Evolutionary conservation across 2,888 invertebrate genomes (phyloP), one percentile per base, ranked within the genome.

Genomic region (Diadegma fenestrale): DNA sequence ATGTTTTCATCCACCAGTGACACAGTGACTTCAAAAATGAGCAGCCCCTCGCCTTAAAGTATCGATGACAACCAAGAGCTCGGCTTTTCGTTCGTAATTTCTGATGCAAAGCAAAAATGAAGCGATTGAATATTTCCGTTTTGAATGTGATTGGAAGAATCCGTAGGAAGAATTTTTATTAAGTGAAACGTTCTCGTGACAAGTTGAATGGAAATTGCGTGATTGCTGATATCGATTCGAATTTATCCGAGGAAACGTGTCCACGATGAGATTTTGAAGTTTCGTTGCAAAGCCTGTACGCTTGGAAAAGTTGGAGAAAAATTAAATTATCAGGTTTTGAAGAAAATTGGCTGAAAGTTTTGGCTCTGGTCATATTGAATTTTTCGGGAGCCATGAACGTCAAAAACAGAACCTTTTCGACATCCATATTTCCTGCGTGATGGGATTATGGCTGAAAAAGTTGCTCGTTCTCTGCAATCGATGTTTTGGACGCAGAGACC

Each of bases 321-420:
- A 58, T 58, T 58, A 14, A 58, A 58, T 58, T 26, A 58, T 58
- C 58, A 26, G 22, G 26, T 58, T 58, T 26, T 26, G 58, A 58
- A 58, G 26, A 58, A n/a, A 58, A 26, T 58, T 12, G 58, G 19
- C 58, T 58, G 1, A 26, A 58, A 58, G 58, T 58, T 58, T 58
- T 58, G 12, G 26, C 58, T 58, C 26, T 26, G 26, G 58, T 58
- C 58, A 58, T 58, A 58, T 58, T 58, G 12, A 26, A 58, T 58
- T 58, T 58, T 58, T 26, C 26, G 26, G 14, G 14, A 26, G 26
- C 58, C 14, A 26, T 26, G 22, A 26, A 58, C 58, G 26, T 26
- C 58, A 58, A 26, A 26, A 58, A 58, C 26, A 14, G 26, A 26
- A 26, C 22, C 26, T 58, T 26, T 58, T 58, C 58, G 26, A 26